Conservation (phyloP, 2,888 invertebrate species). For the Melipona beecheii region DNA sequence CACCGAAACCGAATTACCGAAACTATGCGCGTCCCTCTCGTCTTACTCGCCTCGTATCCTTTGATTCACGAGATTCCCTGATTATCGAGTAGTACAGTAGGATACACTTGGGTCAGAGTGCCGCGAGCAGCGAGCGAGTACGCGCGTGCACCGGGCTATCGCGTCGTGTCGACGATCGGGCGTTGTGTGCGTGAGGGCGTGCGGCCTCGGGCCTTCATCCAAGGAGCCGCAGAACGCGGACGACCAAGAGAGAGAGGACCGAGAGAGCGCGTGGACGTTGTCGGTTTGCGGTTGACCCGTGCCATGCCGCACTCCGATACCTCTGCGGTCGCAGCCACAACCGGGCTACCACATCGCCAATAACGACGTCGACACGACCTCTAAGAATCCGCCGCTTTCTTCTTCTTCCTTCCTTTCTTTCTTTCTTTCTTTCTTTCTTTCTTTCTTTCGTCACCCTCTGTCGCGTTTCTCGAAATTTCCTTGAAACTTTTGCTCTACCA, state of each 20-base stretch:
- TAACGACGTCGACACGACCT: conserved; percentile 59
- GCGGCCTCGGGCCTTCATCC: conserved; percentile 19
- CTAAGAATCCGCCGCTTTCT: conserved; percentile 51
- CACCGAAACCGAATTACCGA: neutral
- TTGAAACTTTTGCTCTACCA: no score
- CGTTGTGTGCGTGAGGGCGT: conserved; percentile 11
- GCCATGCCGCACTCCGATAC: conserved; percentile 79
- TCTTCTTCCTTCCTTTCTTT: no score
- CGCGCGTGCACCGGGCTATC: conserved; percentile 10
- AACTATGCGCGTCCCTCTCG: conserved; percentile 18
- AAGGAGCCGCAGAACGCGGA: conserved; percentile 54
- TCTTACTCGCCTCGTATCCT: conserved; percentile 18
- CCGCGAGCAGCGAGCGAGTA: neutral
- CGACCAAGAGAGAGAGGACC: conserved; percentile 13
- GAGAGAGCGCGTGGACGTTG: conserved; percentile 79
- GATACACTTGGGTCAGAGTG: conserved; percentile 35
- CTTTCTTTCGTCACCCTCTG: no score
- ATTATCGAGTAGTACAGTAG: conserved; percentile 9
- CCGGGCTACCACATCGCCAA: conserved; percentile 70
- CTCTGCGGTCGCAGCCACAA: conserved; percentile 79
- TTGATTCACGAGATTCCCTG: conserved; percentile 32
- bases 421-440: no score
- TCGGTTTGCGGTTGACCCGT: conserved; percentile 83
- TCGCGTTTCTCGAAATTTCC: no score
- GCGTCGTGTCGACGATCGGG: neutral